These are phyloP conservation scores for Ectemnius cavifrons DNA, from an alignment of 2,888 invertebrate species.

Conservation along the genomic window DNA sequence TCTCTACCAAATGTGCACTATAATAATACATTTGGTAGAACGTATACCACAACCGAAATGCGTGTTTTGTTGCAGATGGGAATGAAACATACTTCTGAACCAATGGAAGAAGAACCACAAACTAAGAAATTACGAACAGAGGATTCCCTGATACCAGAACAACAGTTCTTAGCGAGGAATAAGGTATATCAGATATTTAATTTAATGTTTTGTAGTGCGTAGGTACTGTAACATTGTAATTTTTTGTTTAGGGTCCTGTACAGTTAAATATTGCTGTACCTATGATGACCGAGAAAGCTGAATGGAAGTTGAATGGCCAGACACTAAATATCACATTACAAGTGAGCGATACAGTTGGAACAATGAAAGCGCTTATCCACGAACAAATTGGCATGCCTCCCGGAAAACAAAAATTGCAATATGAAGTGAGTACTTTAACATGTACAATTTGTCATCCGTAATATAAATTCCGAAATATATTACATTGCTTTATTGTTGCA, in stretches of 20 bases:
- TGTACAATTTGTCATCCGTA: neutral
- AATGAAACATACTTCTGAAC: slow-evolving; percentile 79
- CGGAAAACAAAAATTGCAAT: slow-evolving; percentile 97
- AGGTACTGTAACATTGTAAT: slow-evolving; percentile 5
- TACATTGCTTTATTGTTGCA: slow-evolving; percentile 77
- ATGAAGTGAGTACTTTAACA: slow-evolving; percentile 83
- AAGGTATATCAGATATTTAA: slow-evolving; percentile 77
- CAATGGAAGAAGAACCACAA: slow-evolving; percentile 89
- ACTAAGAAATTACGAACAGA: slow-evolving; percentile 94
- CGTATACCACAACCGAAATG: neutral
- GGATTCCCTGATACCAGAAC: slow-evolving; percentile 94
- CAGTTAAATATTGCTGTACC: slow-evolving; percentile 91
- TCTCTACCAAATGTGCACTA: neutral
- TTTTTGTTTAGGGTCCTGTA: slow-evolving; percentile 83
- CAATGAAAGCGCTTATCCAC: slow-evolving; percentile 92
- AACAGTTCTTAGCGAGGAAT: slow-evolving; percentile 86
- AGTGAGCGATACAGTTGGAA: slow-evolving; percentile 88
- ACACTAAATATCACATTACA: slow-evolving; percentile 88
- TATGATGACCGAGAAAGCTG: slow-evolving; percentile 90
- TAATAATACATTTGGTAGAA: neutral
- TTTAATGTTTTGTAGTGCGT: neutral
- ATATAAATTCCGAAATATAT: neutral
- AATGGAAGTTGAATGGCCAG: slow-evolving; percentile 97
- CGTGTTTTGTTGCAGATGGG: slow-evolving; percentile 66
- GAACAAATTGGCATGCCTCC: slow-evolving; percentile 95